These are phyloP conservation scores for Drosophila truncata DNA, from an alignment of 1,140 invertebrate species.

Conservation along the genomic window DNA sequence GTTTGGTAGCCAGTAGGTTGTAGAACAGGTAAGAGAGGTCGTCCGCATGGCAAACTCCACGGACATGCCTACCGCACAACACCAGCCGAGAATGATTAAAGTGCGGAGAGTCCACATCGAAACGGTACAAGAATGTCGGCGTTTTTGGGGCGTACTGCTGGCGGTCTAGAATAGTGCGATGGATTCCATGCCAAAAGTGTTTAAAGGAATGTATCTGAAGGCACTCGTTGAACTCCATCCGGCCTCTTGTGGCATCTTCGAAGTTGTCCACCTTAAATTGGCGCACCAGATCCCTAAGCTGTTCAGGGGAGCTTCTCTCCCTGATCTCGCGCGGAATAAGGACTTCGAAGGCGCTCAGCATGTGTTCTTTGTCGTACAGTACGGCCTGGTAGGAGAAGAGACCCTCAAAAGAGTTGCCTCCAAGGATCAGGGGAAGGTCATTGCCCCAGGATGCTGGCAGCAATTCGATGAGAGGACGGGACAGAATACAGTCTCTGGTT, in stretches of 20 bases:
- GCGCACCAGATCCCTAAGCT: conserved; percentile 48
- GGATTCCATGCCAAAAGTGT: conserved; percentile 81
- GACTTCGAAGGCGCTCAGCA: conserved; percentile 57
- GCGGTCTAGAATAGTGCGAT: conserved; percentile 67
- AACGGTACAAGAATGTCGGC: conserved; percentile 85
- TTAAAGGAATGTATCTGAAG: conserved; percentile 69
- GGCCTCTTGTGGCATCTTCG: conserved; percentile 50
- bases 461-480: conserved; percentile 64
- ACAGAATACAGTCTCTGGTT: conserved; percentile 67
- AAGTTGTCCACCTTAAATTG: conserved; percentile 57
- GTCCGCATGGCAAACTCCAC: conserved; percentile 87
- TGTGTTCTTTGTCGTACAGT: conserved; percentile 45
- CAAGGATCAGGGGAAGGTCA: conserved; percentile 82
- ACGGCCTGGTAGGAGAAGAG: conserved; percentile 65
- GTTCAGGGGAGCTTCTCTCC: conserved; percentile 9
- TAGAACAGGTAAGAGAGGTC: conserved; percentile 89
- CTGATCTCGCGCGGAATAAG: conserved; percentile 55
- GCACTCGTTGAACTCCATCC: conserved; percentile 59
- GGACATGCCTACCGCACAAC: conserved; percentile 72
- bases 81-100: conserved; percentile 71
- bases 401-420: conserved; percentile 83
- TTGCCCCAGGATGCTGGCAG: conserved; percentile 78
- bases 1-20: conserved; percentile 79
- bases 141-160: conserved; percentile 60
- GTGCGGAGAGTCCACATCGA: conserved; percentile 80